Evolutionary conservation across 2,888 invertebrate genomes (phyloP).

Genomic region (Ephialtes manifestator): DNA sequence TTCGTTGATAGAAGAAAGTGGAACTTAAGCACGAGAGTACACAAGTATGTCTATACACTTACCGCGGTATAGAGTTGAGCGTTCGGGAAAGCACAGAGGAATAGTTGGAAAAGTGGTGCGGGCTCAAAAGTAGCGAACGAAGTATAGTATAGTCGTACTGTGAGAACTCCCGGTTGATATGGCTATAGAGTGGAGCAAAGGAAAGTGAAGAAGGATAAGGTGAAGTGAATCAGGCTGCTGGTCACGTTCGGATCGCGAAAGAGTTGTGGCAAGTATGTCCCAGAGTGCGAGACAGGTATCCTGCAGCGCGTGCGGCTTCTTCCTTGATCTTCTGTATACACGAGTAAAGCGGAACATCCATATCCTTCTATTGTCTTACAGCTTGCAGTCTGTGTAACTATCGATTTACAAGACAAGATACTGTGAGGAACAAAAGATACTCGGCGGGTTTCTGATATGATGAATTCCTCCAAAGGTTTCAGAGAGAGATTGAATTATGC

Average conservation of each 20-base stretch:
- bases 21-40: conserved; percentile 1
- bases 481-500: background rate
- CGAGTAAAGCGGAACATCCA: conserved; percentile 31
- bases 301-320: background rate
- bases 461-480: background rate
- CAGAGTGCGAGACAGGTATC: conserved; percentile 5
- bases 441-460: background rate
- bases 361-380: conserved; percentile 10
- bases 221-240: conserved; percentile 17
- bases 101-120: conserved; percentile 23
- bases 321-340: conserved; percentile 17
- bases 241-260: conserved; percentile 44
- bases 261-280: conserved; percentile 41
- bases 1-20: conserved; percentile 19
- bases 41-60: background rate
- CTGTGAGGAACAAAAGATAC: background rate
- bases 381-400: conserved; percentile 2
- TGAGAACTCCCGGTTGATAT: background rate
- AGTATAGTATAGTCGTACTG: conserved; percentile 1
- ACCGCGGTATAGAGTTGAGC: background rate
- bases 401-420: conserved; percentile 16
- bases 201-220: background rate
- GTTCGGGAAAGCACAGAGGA: background rate
- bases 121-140: conserved; percentile 16
- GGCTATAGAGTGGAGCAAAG: background rate